Base-by-base conservation (phyloP, 2,888 invertebrate species). In the Eudiplozoon nipponicum region DNA sequence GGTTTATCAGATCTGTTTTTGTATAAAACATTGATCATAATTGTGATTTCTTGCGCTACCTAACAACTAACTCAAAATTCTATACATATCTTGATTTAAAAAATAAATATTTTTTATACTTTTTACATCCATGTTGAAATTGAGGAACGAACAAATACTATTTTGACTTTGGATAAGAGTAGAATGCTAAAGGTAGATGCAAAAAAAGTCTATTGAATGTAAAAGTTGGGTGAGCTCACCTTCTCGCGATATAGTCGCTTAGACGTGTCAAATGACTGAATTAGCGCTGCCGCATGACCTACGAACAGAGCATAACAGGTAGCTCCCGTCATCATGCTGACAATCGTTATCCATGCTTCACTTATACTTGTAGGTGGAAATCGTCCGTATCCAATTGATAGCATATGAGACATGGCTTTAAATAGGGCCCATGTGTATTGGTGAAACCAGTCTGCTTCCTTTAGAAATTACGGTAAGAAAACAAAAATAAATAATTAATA, bases 361-460 rank as follows among this genome's bases (percentile, higher is more conserved):
- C 84, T 84, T 54, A 86, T 68, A 45, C 77, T 80, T 63, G 84
- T 84, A 39, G 86, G 86, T 45, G 86, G 86, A 63, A 84, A 86
- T 56, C 84, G 70, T 50, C 86, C 86, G 61, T 86, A 86, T 49
- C 86, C 86, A 61, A 86, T 86, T 65, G 84, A 86, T 54, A 86
- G 67, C 86, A 86, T 86, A 61, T 86, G 86, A 22, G 86, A 86
- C 76, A 86, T 78, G 45, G 86, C 86, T 62, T 86, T 86, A 65
- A 86, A 86, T 52, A 86, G 65, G 46, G 84, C 80, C 81, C 84
- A 86, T 44, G 84, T 84, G 63, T 86, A 86, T 63, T 86, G 86
- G 60, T 84, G 81, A 56, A 81, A 65, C 86, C 86, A 86, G 60
- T 74, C 76, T 45, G 80, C 74, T 55, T 80, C 74, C 84, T 86